Conservation (phyloP, 2,113 vertebrate species). For the Arothron firmamentum region DNA sequence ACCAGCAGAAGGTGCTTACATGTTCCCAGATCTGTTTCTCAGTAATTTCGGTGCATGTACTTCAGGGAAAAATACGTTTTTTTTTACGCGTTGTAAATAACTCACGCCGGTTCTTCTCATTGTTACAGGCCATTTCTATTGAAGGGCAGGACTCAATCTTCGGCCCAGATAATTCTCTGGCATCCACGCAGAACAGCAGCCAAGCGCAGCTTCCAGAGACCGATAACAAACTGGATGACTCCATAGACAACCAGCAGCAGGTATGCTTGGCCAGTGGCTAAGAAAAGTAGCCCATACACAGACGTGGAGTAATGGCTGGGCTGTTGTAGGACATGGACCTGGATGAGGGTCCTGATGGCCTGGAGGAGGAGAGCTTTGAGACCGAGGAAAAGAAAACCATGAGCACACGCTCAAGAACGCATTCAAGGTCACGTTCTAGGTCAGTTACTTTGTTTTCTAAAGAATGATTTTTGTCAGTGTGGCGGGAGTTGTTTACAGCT, state of each 20-base stretch:
- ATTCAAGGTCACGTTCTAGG: conserved; percentile 95
- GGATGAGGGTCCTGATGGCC: conserved; percentile 89
- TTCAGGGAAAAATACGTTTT: too few relatives aligned
- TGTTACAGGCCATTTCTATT: conserved; percentile 63
- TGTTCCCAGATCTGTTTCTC: conserved; percentile 2
- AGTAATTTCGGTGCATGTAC: not conserved
- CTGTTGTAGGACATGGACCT: conserved; percentile 82
- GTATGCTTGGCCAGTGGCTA: conserved; percentile 47
- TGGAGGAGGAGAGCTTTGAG: conserved; percentile 90
- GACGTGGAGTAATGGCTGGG: not conserved
- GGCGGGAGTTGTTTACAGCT: not conserved
- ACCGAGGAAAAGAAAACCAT: conserved; percentile 87
- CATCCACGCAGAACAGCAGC: conserved; percentile 84
- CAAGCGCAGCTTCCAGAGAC: conserved; percentile 85
- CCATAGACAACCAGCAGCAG: conserved; percentile 96
- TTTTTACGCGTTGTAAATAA: not conserved
- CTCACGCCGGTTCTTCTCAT: conserved; percentile 1
- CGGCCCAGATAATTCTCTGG: conserved; percentile 84
- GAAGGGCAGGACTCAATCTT: conserved; percentile 90
- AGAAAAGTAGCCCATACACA: too few relatives aligned
- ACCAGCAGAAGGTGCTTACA: conserved; percentile 80
- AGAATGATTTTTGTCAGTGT: too few relatives aligned
- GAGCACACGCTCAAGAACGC: conserved; percentile 86
- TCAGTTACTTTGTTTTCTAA: conserved; percentile 43
- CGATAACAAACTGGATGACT: conserved; percentile 87